phyloP scores from a whole-genome alignment of 2,113 vertebrate species.

The Nyctibius bracteatus region DNA sequence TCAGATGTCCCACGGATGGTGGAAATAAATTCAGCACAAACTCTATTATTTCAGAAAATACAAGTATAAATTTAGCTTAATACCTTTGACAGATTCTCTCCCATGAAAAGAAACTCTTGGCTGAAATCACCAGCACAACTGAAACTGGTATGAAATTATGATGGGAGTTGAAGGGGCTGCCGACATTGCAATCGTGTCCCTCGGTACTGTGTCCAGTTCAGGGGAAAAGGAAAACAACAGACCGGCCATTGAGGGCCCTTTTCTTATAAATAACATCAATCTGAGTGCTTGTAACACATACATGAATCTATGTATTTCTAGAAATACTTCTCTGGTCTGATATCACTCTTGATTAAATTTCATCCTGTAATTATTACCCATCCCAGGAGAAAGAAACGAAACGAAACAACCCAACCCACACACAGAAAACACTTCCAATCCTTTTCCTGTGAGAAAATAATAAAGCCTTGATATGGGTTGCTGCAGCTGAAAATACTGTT shows the following conservation, averaged over 20 bases:
- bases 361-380: not conserved
- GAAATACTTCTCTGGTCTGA: not conserved
- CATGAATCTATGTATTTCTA: not conserved
- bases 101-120: not conserved
- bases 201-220: not conserved
- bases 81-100: not conserved
- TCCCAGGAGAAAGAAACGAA: not conserved
- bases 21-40: not conserved
- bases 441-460: not conserved
- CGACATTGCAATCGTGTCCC: not conserved
- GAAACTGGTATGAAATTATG: not conserved
- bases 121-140: not conserved
- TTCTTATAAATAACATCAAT: not conserved
- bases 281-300: not conserved
- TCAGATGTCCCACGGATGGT: not conserved
- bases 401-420: not conserved
- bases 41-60: not conserved
- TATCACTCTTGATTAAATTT: not conserved
- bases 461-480: not conserved
- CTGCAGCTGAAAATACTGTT: not conserved
- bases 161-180: not conserved
- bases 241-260: not conserved
- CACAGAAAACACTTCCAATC: not conserved
- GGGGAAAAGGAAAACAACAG: not conserved
- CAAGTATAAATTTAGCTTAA: constrained; percentile 7